Evolutionary conservation across 37 sponge, comb jelly and placozoan species (phyloP).

Genomic region (Tethya wilhelma): DNA sequence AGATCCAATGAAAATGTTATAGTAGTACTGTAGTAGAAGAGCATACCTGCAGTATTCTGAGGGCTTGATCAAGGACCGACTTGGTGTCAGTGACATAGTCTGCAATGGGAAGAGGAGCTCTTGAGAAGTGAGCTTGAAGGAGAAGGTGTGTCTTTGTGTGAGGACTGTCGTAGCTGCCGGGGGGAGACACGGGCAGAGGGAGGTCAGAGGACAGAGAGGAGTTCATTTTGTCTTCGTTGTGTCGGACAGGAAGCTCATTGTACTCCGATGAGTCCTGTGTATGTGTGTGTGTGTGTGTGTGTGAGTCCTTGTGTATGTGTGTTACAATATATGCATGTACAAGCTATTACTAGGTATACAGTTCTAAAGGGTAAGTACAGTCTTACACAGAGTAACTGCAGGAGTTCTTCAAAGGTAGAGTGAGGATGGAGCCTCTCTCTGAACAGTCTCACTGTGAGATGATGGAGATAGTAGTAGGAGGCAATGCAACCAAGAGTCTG

Average conservation of each 20-base stretch:
- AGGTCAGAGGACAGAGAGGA: conserved; percentile 62
- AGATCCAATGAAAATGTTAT: no score
- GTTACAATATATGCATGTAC: not conserved
- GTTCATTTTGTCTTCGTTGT: conserved; percentile 97
- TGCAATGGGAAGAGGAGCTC: conserved; percentile 80
- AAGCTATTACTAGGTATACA: not conserved
- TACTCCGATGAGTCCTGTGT: conserved; percentile 90
- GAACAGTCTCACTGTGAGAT: conserved; percentile 86
- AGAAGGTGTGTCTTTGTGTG: conserved; percentile 96
- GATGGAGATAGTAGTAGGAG: conserved; percentile 97
- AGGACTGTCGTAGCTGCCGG: conserved; percentile 81
- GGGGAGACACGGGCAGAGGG: conserved; percentile 70
- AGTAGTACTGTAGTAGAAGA: no score
- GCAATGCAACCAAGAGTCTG: conserved; percentile 87
- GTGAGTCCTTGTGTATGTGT: not conserved
- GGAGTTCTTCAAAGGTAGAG: conserved; percentile 72
- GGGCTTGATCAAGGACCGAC: conserved; percentile 94
- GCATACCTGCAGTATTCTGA: conserved; percentile 93
- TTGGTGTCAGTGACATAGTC: conserved; percentile 98
- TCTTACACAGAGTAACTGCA: conserved; percentile 85
- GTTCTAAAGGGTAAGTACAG: not conserved
- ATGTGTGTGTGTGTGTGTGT: not conserved
- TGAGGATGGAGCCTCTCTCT: conserved; percentile 63
- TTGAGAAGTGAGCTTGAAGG: conserved; percentile 93
- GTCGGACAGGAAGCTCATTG: conserved; percentile 94